Evolutionary conservation across 2,888 invertebrate species (phyloP), one percentile per base, ranked within the genome.

Genomic region (Hirtodrosophila cameraria): DNA sequence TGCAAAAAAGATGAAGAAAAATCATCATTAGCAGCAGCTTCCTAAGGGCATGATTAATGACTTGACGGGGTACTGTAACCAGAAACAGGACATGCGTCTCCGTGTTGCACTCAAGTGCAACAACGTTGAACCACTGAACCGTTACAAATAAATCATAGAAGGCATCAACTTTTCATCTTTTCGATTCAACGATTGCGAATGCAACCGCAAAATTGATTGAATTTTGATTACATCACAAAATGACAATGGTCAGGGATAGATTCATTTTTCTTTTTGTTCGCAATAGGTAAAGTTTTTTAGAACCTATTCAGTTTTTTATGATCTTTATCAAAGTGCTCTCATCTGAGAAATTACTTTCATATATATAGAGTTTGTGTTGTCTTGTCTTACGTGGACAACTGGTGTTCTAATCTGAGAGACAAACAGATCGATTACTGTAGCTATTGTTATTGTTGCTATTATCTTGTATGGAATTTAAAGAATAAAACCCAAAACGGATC

Each of bases 321-420:
- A 61, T 61, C 63, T 75, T 80, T 84, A 84, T 80, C 80, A 39
- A 35, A 64, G 81, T 73, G 78, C 67, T 83, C 84, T 73, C 81
- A 83, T 83, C 77, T 80, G 83, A 43, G 66, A 83, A 80, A 80
- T 80, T 83, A 72, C 80, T 69, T 72, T 80, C 77, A 71, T 61
- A 68, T 80, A 71, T 75, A 71, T 61, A 68, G 82, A 71, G 79
- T 80, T 68, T 55, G 55, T 27, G 42, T 28, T 48, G 61, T 38
- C 50, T 50, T 31, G 13, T 23, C 46, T 61, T 68, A 67, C 64
- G 50, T 65, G 64, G 50, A 61, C 50, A 59, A 64, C 60, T 54
- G 45, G 57, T 41, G 23, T 46, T 23, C 41, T 58, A 15, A 38
- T 33, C 57, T 39, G 36, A 43, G 39, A 33, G 18, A 66, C 35